Evolutionary conservation across 2,113 vertebrate genomes (phyloP).

Genomic region (Laticauda laticaudata): DNA sequence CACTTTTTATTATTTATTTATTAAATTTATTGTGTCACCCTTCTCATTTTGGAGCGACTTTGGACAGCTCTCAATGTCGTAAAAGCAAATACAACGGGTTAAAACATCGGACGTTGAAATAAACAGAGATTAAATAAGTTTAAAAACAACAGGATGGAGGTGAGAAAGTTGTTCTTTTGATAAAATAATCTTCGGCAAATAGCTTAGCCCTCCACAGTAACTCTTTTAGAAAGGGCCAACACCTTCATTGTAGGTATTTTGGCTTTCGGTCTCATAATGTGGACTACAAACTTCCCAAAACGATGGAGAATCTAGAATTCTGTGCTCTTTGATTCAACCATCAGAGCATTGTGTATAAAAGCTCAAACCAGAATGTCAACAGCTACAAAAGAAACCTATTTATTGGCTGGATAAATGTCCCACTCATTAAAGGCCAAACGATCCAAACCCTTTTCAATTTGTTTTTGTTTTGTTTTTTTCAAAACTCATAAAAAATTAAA

Average conservation of each 20-base stretch:
- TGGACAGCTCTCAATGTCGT: too few species aligned
- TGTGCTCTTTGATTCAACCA: neutral
- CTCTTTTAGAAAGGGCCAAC: neutral
- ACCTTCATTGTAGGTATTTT: neutral
- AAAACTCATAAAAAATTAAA: slow-evolving; percentile 58
- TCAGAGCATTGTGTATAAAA: slow-evolving; percentile 24
- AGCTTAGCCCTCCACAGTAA: neutral
- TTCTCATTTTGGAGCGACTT: too few species aligned
- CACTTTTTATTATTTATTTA: too few species aligned
- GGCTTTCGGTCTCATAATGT: neutral
- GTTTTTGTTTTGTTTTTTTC: slow-evolving; percentile 6
- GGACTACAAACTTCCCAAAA: neutral
- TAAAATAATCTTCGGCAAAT: neutral
- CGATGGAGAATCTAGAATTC: neutral
- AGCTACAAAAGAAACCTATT: neutral
- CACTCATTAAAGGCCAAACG: slow-evolving; percentile 22
- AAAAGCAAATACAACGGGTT: too few species aligned
- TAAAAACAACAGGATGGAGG: neutral
- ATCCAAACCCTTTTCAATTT: slow-evolving; percentile 13
- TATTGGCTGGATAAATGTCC: neutral
- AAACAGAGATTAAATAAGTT: neutral
- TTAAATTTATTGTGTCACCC: too few species aligned
- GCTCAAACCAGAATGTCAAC: neutral
- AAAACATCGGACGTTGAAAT: too few species aligned
- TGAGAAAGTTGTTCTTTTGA: neutral